Evolutionary conservation across 2,797 vertebrate genomes (phyloP), one percentile per base, ranked within the genome.

Genomic region (Girardinus metallicus): DNA sequence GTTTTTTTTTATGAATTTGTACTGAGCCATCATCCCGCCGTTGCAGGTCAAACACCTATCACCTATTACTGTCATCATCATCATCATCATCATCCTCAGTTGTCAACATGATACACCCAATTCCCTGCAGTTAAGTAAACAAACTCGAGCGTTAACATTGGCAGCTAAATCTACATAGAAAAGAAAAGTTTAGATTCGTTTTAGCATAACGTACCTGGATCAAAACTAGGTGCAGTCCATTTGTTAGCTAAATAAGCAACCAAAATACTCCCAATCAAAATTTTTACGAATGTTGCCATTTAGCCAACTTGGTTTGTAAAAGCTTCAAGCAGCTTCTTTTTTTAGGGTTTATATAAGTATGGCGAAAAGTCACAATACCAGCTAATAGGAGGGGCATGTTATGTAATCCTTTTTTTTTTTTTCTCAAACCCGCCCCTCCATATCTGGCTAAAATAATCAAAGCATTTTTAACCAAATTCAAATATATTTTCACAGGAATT

Each of bases 141-240:
- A 21, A 75, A 55, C 29, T 13, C 31, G 44, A 60, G 36, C 8
- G 34, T 64, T 76, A 1, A 55, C 16, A 39, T 9, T 36, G 72
- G n/a, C 44, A 51, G 12, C 34, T 16, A 34, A 51, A 75, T 12
- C n/a, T 26, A 4, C 26, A n/a, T 26, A 62, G 5, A 46, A 62
- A 23, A 23, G 10, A 26, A 60, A 7, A 26, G 18, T 4, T 49
- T 15, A 49, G 18, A 29, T 1, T 34, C 1, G 15, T 47, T 41
- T 13, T 26, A 23, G 2, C 16, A 55, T 55, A 41, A 55, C 91
- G 87, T 89, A 95, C 94, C 94, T 86, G 92, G 57, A 31, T 95
- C 64, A 73, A 95, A 95, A 1, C 78, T 83, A 1, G 93, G 93
- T 41, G 57, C 34, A 68, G n/a, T 92, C 94, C 92, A 95, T 51